phyloP scores from a whole-genome alignment of 2,888 invertebrate species.

The Cheilosia pagana region DNA sequence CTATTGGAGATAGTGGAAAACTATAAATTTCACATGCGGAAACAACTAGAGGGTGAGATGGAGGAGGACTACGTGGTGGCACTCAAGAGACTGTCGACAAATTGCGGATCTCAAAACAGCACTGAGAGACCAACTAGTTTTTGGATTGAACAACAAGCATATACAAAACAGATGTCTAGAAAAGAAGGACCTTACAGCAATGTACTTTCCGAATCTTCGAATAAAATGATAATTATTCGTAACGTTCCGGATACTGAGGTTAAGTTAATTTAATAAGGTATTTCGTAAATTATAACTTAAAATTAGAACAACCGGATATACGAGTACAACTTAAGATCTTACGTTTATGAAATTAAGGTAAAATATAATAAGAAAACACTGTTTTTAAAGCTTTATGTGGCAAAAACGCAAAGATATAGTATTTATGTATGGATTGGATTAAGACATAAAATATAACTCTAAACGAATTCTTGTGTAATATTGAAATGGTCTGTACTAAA shows the following conservation, averaged over 20 bases:
- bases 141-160: neutral
- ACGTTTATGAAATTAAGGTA: neutral
- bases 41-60: conserved; percentile 1
- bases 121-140: neutral
- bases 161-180: neutral
- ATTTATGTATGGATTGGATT: too few relatives aligned
- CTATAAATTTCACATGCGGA: conserved; percentile 12
- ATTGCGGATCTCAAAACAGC: neutral
- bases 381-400: neutral
- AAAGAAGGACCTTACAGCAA: neutral
- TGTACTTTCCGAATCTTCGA: too few relatives aligned
- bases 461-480: too few relatives aligned
- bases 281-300: neutral
- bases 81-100: neutral
- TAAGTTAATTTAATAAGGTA: neutral
- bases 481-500: too few relatives aligned
- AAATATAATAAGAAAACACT: neutral
- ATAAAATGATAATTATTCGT: too few relatives aligned
- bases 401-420: neutral
- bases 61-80: neutral
- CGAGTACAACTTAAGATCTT: neutral
- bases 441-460: too few relatives aligned
- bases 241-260: neutral
- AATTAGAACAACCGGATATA: neutral
- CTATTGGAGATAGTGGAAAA: conserved; percentile 10